phyloP scores from a whole-genome alignment of 2,113 vertebrate species.

The Lucifuga dentata region DNA sequence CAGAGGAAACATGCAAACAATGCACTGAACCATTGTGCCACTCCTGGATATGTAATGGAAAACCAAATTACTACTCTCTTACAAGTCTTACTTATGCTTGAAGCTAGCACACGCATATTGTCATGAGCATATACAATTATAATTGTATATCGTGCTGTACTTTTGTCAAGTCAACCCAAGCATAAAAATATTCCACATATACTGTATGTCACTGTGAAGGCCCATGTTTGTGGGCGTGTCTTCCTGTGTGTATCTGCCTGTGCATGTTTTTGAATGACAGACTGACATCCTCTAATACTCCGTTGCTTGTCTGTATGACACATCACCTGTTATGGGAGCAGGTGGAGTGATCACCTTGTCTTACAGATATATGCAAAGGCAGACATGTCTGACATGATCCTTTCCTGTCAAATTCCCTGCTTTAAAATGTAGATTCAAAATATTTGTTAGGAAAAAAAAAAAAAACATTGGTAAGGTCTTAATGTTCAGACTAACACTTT shows the following conservation, averaged over 20 bases:
- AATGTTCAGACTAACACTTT: conserved; percentile 12
- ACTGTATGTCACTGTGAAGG: background rate
- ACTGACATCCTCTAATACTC: background rate
- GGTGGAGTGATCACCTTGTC: background rate
- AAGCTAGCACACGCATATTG: too few relatives aligned
- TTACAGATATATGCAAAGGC: background rate
- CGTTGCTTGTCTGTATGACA: conserved; percentile 26
- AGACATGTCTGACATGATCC: background rate
- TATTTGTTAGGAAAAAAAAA: conserved; percentile 3
- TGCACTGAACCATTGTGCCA: too few relatives aligned
- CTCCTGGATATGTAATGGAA: background rate
- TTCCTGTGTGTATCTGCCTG: background rate
- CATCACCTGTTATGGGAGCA: conserved; percentile 15
- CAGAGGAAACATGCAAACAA: too few relatives aligned
- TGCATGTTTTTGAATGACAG: conserved; percentile 2
- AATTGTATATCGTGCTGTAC: background rate
- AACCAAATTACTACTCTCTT: conserved; percentile 1
- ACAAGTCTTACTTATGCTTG: too few relatives aligned
- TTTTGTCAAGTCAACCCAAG: conserved; percentile 6
- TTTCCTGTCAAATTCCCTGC: background rate
- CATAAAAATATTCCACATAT: background rate
- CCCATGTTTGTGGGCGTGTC: background rate
- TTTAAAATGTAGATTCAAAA: conserved; percentile 7
- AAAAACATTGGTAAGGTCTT: background rate
- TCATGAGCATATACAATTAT: too few relatives aligned